Evolutionary conservation across 2,797 vertebrate genomes (phyloP).

Genomic region (Sparus aurata): DNA sequence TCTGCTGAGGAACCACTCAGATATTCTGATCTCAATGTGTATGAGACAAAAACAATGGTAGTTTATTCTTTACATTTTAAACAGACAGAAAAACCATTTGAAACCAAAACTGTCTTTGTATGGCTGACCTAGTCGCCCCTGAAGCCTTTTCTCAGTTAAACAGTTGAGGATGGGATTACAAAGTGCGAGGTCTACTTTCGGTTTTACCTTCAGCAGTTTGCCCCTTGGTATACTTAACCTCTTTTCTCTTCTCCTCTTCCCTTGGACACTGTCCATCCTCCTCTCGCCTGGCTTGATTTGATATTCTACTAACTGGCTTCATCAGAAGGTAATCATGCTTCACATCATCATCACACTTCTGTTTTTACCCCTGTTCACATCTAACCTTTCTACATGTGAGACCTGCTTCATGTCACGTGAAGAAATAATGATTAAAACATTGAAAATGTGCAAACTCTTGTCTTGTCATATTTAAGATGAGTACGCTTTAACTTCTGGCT

Average conservation of each 20-base stretch:
- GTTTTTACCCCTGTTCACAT: slow-evolving; percentile 70
- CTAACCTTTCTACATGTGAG: slow-evolving; percentile 66
- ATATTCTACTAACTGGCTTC: slow-evolving; percentile 84
- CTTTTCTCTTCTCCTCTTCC: slow-evolving; percentile 79
- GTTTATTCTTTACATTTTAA: slow-evolving; percentile 10
- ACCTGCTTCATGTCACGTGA: slow-evolving; percentile 23
- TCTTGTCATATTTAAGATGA: not conserved
- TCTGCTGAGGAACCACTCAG: not conserved
- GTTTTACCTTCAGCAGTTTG: slow-evolving; percentile 70
- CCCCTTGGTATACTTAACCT: slow-evolving; percentile 69
- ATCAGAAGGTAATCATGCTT: slow-evolving; percentile 95
- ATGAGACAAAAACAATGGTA: not conserved
- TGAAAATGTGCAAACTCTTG: not conserved
- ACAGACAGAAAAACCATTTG: slow-evolving; percentile 31
- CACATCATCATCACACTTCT: slow-evolving; percentile 68
- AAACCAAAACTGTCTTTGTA: slow-evolving; percentile 43
- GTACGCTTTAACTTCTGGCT: not conserved
- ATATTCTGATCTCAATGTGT: slow-evolving; percentile 1
- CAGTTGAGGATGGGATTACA: slow-evolving; percentile 59
- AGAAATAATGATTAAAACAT: not conserved
- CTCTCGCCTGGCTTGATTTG: slow-evolving; percentile 84
- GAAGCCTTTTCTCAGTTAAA: slow-evolving; percentile 40
- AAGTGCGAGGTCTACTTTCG: slow-evolving; percentile 60
- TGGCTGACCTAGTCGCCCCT: slow-evolving; percentile 15
- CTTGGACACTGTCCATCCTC: slow-evolving; percentile 83